phyloP scores from a whole-genome alignment of 2,888 invertebrate species.

The Xestia c-nigrum region DNA sequence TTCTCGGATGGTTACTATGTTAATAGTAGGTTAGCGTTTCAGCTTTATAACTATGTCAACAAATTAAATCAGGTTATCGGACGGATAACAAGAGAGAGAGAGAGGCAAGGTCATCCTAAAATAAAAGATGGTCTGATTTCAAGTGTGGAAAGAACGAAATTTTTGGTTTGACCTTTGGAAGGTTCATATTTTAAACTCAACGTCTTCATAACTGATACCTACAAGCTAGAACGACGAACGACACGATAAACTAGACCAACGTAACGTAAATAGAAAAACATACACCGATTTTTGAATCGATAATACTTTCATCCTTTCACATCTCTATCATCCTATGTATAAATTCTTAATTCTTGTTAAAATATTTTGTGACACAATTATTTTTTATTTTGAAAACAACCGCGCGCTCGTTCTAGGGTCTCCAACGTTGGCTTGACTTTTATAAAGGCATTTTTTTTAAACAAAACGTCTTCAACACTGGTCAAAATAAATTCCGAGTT shows the following conservation, averaged over 20 bases:
- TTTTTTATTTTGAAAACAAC: not conserved
- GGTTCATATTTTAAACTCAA: not conserved
- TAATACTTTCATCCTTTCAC: too few species aligned
- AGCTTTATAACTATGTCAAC: conserved; percentile 26
- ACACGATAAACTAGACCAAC: too few species aligned
- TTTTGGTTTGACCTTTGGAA: not conserved
- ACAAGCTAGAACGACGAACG: too few species aligned
- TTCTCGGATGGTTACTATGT: not conserved
- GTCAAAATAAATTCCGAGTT: not conserved
- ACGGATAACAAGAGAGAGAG: not conserved
- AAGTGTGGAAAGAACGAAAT: too few species aligned
- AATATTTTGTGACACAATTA: not conserved
- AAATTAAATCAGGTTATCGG: conserved; percentile 26
- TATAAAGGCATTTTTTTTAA: not conserved
- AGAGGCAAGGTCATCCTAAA: not conserved
- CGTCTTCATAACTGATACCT: not conserved
- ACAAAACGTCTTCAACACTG: not conserved
- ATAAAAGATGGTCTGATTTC: not conserved
- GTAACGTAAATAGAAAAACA: not conserved
- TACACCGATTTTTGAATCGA: not conserved
- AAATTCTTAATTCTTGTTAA: not conserved
- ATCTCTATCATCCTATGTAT: not conserved
- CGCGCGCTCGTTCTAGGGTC: not conserved
- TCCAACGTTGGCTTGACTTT: not conserved
- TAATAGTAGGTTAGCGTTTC: conserved; percentile 13